Conservation (phyloP, 2,888 invertebrate species). For the Tetropium fuscum region DNA sequence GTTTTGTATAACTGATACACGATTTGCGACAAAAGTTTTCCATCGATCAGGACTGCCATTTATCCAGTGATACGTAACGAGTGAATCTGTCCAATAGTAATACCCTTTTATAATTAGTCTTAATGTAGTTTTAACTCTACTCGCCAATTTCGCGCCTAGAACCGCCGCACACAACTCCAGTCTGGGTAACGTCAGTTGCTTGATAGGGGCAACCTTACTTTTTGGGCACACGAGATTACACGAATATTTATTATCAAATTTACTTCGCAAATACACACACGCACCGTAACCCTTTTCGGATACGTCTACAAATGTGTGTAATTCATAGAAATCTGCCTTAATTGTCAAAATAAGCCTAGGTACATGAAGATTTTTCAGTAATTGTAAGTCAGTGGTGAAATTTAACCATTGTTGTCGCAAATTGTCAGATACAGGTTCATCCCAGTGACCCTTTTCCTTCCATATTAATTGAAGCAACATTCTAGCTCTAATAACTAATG, state of each 20-base stretch:
- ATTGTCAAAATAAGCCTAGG: not conserved
- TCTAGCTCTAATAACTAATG: constrained; percentile 17
- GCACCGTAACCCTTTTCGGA: constrained; percentile 12
- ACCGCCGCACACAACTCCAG: constrained; percentile 8
- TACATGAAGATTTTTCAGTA: constrained; percentile 1
- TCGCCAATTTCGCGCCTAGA: constrained; percentile 2
- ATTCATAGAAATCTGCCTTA: no score
- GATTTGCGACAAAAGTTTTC: constrained; percentile 35
- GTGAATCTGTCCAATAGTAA: constrained; percentile 8
- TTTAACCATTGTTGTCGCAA: constrained; percentile 8
- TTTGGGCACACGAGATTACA: constrained; percentile 10
- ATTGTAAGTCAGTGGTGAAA: not conserved
- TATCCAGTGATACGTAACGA: constrained; percentile 25
- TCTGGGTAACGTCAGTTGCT: constrained; percentile 13
- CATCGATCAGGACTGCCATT: constrained; percentile 23
- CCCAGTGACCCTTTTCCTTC: constrained; percentile 18
- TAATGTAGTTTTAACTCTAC: not conserved
- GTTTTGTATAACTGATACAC: constrained; percentile 29
- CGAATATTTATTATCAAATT: not conserved
- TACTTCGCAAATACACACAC: constrained; percentile 11
- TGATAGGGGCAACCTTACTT: constrained; percentile 3
- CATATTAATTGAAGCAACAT: constrained; percentile 23
- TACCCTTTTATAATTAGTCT: not conserved
- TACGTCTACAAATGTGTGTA: constrained; percentile 8
- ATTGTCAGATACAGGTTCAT: constrained; percentile 9